Base-by-base conservation (phyloP, 2,888 invertebrate species). In the Microctonus brassicae region DNA sequence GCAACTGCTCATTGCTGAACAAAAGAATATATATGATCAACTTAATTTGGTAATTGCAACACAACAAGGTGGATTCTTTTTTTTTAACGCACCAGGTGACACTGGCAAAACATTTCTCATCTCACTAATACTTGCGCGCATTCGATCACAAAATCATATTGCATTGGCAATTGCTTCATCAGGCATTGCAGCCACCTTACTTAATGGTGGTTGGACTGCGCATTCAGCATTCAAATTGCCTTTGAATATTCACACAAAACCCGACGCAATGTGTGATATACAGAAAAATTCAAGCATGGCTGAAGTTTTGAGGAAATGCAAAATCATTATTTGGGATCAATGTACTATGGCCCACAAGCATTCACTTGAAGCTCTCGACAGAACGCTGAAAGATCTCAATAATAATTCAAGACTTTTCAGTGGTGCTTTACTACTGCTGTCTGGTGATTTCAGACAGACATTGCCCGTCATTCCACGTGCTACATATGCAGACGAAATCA, bases 341-440 rank as follows among this genome's bases (percentile, higher is more conserved):
- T 9, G 84, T 88, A 84, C 85, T 5, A 88, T 88, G 87, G 74
- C 84, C 1, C 83, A 86, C 72, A 86, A 85, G 75, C 70, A 74
- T 69, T 67, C 78, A 24, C 63, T 87, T 10, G 84, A 87, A 73
- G 84, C 86, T 29, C 61, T 87, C 4, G 76, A 86, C 70, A 62
- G 81, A 33, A 80, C 83, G 13, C 36, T 82, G 22, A 62, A 72
- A 75, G 79, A 82, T 75, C 24, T 80, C 0, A 58, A 73, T 47
- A 47, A 42, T 20, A 75, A 76, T 39, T 70, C 64, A 34, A 61
- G 66, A n/a, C 53, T 75, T 11, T 69, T 82, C 26, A 78, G 82
- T 60, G 80, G 80, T 10, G 72, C 71, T 29, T 24, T 77, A 17
- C 65, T 82, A 26, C 55, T 81, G 53, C 73, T 80, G 36, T 66